Conservation (phyloP, 2,888 invertebrate genomes). For the Dysmachus trigonus region DNA sequence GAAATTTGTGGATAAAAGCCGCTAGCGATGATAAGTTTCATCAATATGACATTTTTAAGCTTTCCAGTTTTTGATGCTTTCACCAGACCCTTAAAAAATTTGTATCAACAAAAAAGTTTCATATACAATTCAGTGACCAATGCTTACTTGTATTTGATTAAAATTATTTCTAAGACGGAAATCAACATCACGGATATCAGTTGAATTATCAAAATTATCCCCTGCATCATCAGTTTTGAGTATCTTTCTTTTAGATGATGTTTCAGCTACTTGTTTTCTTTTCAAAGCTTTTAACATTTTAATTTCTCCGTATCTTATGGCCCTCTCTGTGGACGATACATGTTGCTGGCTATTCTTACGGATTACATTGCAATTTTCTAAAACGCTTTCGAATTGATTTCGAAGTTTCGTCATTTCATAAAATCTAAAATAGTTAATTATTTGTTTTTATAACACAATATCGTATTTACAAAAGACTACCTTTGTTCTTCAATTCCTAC, state of each 20-base stretch:
- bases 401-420: constrained; percentile 96
- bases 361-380: constrained; percentile 76
- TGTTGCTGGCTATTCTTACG: constrained; percentile 66
- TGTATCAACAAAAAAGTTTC: neutral
- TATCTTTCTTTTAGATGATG: constrained; percentile 76
- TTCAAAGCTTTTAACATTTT: constrained; percentile 85
- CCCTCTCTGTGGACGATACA: constrained; percentile 78
- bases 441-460: neutral
- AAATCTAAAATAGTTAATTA: constrained; percentile 64
- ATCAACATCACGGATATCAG: constrained; percentile 87
- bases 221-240: constrained; percentile 78
- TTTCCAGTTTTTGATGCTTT: constrained; percentile 72
- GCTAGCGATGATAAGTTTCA: constrained; percentile 86
- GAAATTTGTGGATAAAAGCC: constrained; percentile 96
- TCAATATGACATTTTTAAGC: constrained; percentile 73
- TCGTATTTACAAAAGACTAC: constrained; percentile 47
- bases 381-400: constrained; percentile 84
- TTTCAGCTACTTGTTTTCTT: constrained; percentile 76
- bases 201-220: constrained; percentile 66
- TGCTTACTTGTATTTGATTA: constrained; percentile 71
- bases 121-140: neutral
- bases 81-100: constrained; percentile 67
- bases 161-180: constrained; percentile 84
- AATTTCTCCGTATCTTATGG: constrained; percentile 87
- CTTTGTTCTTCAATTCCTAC: constrained; percentile 96